phyloP scores from a whole-genome alignment of 2,113 vertebrate genomes.

The Phainopepla nitens region DNA sequence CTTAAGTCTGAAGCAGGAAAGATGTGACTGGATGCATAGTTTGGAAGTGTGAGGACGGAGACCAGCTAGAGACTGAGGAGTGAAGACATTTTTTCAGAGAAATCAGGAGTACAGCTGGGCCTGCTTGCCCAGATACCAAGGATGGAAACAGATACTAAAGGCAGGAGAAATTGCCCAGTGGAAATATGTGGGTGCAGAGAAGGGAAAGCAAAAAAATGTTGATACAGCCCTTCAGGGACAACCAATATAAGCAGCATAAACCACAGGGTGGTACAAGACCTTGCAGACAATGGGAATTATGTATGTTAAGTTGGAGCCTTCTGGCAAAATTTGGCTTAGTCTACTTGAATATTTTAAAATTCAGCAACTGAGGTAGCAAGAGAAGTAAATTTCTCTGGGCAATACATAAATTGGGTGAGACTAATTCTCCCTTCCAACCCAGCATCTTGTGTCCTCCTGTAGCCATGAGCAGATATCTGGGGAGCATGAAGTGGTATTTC shows the following conservation, averaged over 20 bases:
- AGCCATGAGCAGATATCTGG: rapidly evolving
- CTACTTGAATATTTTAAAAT: not conserved
- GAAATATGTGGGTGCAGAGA: not conserved
- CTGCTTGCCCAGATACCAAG: not conserved
- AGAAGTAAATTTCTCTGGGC: not conserved
- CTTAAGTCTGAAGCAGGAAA: not conserved
- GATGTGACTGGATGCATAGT: not conserved
- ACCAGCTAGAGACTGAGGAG: not conserved
- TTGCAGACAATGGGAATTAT: not conserved
- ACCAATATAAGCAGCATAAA: not conserved
- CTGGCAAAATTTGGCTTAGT: not conserved
- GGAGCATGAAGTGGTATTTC: not conserved
- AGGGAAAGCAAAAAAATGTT: not conserved
- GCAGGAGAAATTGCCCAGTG: not conserved
- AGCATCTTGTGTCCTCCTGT: not conserved
- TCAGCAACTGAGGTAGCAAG: not conserved
- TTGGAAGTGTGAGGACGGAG: not conserved
- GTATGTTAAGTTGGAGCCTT: not conserved
- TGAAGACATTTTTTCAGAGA: not conserved
- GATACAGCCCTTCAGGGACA: not conserved
- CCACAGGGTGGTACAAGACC: not conserved
- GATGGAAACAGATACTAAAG: not conserved
- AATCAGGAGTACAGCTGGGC: not conserved
- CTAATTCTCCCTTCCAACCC: not conserved
- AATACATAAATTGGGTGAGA: not conserved